Evolutionary conservation across 2,888 invertebrate genomes (phyloP), one percentile per base, ranked within the genome.

Genomic region (Apotomis betuletana): DNA sequence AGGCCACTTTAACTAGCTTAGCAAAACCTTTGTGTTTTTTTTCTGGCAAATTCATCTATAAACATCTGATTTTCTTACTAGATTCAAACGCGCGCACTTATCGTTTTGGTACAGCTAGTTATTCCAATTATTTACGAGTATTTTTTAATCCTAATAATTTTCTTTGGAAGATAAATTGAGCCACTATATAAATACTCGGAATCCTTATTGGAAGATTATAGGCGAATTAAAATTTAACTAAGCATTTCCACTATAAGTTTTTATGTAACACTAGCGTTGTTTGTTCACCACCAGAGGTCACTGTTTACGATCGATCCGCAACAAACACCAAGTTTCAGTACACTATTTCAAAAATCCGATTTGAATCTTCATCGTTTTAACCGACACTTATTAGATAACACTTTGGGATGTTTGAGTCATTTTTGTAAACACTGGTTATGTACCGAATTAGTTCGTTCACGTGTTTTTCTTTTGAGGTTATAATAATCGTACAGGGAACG

Each of bases 271-370:
- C 75, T 55, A 38, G 58, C 59, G 13, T 74, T 74, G 67, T 65
- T 73, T 46, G 74, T 74, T 78, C 74, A 77, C 85, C 87, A 80
- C 86, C 80, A 85, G 87, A 87, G 85, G 89, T 89, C 88, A 87
- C 88, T 78, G 78, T 81, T 82, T 81, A 80, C 83, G 80, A 87
- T 88, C 86, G 87, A 89, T 87, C 80, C 78, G 81, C 80, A 79
- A 74, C 76, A 74, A 73, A 73, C 55, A 69, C 52, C n/a, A 55
- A 69, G 70, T 63, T 73, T 65, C 70, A 74, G 67, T 64, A 77
- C 82, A 81, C 76, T 81, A 81, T 78, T 79, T 76, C 79, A 80
- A 77, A 74, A 79, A 78, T 77, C 77, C 76, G 61, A 79, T 77
- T 73, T 75, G 76, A 74, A 80, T 76, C 75, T 74, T 79, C 77